Base-by-base conservation (phyloP, 2,888 invertebrate genomes). In the Proisotoma minuta region DNA sequence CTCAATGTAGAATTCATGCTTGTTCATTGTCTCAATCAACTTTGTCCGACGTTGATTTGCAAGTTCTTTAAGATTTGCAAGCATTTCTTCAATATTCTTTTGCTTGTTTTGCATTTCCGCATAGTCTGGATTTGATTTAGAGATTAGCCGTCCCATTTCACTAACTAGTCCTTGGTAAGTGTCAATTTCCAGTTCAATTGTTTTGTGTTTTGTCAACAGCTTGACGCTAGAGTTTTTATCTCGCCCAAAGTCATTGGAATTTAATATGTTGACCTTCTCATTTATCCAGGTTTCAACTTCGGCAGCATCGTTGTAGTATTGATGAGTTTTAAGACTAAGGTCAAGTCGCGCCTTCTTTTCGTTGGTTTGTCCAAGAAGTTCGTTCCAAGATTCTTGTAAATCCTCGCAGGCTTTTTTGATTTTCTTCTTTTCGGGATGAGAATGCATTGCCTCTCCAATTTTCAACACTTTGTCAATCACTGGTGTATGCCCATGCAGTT, bases 221-320 rank as follows among this genome's bases (percentile, higher is more conserved):
- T 94, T 95, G 40, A 94, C 91, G 20, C 94, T 93, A 0, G 91
- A 85, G 75, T 92, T 92, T 34, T 93, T 83, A 78, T 96, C 94
- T 22, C 39, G 81, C n/a, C 94, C 94, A 67, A 87, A 88, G 77
- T 94, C 92, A 0, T 86, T 87, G n/a, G 88, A 88, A 29, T 85
- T 84, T 3, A 95, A 79, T 28, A 89, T 85, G 65, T 89, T 88
- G 51, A 86, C 87, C 77, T 89, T 89, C 79, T 96, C 95, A 39
- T 86, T 86, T 68, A 96, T 82, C 95, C 95, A 96, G 26, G 88
- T 86, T 79, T 96, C 96, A 66, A 96, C 89, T 79, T 94, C 94
- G 50, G 86, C 86, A 12, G 91, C 90, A 77, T 94, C 93, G 76
- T 90, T 91, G 79, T 90, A 84, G 81, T 90, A 93, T 81, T 94